Evolutionary conservation across 2,797 vertebrate species (phyloP).

Genomic region (Onychomys torridus): DNA sequence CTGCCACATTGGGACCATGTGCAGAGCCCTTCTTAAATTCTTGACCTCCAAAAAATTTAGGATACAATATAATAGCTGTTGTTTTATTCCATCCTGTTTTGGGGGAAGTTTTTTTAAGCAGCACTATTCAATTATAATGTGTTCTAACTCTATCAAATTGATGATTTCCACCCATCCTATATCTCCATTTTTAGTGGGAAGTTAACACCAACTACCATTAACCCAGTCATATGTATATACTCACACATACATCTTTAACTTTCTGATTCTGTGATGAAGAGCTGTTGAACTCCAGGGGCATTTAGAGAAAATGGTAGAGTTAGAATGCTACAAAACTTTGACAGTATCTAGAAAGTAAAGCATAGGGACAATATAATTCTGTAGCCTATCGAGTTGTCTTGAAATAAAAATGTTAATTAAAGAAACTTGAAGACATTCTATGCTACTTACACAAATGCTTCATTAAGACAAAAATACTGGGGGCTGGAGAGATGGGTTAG

Average conservation of each 20-base stretch:
- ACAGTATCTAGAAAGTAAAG: slow-evolving; percentile 11
- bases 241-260: neutral
- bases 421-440: slow-evolving; percentile 44
- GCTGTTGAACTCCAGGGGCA: neutral
- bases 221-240: neutral
- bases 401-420: slow-evolving; percentile 73
- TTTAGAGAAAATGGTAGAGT: slow-evolving; percentile 52
- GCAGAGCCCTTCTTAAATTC: neutral
- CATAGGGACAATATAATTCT: neutral
- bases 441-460: neutral
- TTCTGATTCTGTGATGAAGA: neutral
- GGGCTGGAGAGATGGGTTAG: neutral
- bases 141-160: neutral
- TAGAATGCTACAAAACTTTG: neutral
- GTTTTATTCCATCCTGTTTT: neutral
- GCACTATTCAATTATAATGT: neutral
- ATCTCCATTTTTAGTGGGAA: neutral
- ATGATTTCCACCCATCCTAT: neutral
- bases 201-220: neutral
- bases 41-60: neutral
- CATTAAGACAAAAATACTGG: neutral
- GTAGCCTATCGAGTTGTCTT: slow-evolving; percentile 30
- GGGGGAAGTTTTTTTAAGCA: neutral
- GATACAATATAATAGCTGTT: neutral
- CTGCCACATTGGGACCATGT: neutral